Base-by-base conservation (phyloP, 2,113 vertebrate species). In the Atlantisia rogersi region DNA sequence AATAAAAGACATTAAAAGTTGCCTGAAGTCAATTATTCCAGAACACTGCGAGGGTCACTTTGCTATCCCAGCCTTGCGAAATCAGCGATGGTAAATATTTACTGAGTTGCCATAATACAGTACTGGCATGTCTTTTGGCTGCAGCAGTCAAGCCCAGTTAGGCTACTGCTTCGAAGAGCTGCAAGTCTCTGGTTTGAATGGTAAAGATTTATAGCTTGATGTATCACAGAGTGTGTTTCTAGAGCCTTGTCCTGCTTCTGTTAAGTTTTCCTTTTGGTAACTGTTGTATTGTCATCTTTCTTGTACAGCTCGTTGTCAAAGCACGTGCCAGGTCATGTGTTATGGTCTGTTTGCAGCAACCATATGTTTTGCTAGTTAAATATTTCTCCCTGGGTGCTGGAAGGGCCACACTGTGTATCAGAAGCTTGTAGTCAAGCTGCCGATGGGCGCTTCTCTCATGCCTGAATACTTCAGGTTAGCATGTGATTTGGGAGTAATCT, bases 71-170 rank as follows among this genome's bases (percentile, higher is more conserved):
- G 68, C 59, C 73, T 82, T 94, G 62, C 69, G 74, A 39, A 65
- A 91, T 62, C 60, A 94, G 31, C 73, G 46, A 15, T 82, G 55
- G 82, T 90, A 95, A 95, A 94, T 94, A 88, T 94, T 95, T 88
- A 79, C 90, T 65, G 90, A 85, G 93, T 94, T 94, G 82, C 90
- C 90, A 80, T 96, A 90, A 95, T 90, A 92, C 74, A 68, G 24
- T 39, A 35, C 22, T 76, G 37, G 37, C 59, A 64, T 65, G n/a
- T 91, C 58, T 87, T 39, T 50, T 63, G 39, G 81, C 53, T 83
- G 76, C 39, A 63, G 68, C 59, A 59, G 14, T 58, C 52, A 56
- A 85, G 32, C 62, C 32, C 70, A 71, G 26, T 67, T 86, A 58
- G 55, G 69, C 78, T 76, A n/a, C 58, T 85, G 62, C 48, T 87